phyloP scores from a whole-genome alignment of 2,888 invertebrate genomes.

The Drosophila formosana region DNA sequence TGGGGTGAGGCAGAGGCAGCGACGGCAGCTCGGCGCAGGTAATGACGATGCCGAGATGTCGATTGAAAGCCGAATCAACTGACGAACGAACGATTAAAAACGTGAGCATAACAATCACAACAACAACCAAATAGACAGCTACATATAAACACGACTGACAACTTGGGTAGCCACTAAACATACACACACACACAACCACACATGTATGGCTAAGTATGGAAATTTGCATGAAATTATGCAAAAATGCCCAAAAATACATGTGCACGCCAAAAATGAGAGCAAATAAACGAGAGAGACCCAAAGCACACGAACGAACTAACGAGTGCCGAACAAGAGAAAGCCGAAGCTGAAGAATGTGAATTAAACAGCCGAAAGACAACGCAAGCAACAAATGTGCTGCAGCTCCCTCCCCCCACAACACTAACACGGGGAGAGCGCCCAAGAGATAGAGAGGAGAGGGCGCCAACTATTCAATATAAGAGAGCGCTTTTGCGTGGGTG shows the following conservation, averaged over 20 bases:
- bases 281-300: slow-evolving; percentile 19
- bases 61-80: slow-evolving; percentile 71
- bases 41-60: slow-evolving; percentile 60
- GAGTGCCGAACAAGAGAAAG: slow-evolving; percentile 51
- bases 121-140: slow-evolving; percentile 50
- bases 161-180: slow-evolving; percentile 43
- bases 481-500: slow-evolving; percentile 64
- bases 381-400: slow-evolving; percentile 25
- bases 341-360: slow-evolving; percentile 44
- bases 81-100: slow-evolving; percentile 71
- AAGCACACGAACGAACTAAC: neutral
- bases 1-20: neutral
- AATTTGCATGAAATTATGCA: slow-evolving; percentile 79
- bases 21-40: slow-evolving; percentile 36
- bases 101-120: slow-evolving; percentile 74
- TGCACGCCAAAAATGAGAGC: slow-evolving; percentile 17
- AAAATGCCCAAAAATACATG: slow-evolving; percentile 59
- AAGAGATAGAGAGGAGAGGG: slow-evolving; percentile 41
- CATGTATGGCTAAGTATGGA: slow-evolving; percentile 44
- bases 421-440: neutral
- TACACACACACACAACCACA: neutral
- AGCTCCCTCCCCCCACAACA: slow-evolving; percentile 1
- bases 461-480: slow-evolving; percentile 36
- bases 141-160: slow-evolving; percentile 63
- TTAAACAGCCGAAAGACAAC: slow-evolving; percentile 30